Conservation (phyloP, 2,888 invertebrate species). For the Augochlorella aurata region DNA sequence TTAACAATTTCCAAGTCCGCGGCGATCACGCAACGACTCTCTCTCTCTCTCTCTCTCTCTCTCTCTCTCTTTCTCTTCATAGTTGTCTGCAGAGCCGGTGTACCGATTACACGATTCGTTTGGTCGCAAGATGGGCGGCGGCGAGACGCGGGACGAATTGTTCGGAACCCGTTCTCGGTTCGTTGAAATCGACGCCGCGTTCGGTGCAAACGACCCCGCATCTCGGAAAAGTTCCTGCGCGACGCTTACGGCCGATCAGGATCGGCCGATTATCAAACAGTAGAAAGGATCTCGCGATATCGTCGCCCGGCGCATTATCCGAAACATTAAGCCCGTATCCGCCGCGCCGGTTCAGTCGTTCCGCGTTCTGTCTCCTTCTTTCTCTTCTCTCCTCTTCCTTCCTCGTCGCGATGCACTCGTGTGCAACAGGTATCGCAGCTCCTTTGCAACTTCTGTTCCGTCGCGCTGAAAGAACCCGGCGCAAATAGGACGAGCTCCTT, state of each 20-base stretch:
- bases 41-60: not conserved
- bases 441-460: conserved; percentile 74
- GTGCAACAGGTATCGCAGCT: conserved; percentile 76
- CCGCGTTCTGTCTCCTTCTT: not conserved
- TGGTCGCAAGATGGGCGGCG: conserved; percentile 4
- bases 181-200: not conserved
- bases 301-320: conserved; percentile 59
- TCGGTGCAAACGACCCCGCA: conserved; percentile 11
- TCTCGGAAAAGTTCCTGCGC: conserved; percentile 19
- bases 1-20: conserved; percentile 5
- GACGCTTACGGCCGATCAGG: not conserved
- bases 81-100: not conserved
- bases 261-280: conserved; percentile 35
- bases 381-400: not conserved
- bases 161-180: conserved; percentile 2
- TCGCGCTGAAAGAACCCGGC: conserved; percentile 59
- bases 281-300: conserved; percentile 35
- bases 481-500: conserved; percentile 61
- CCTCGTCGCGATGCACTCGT: conserved; percentile 46
- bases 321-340: conserved; percentile 66
- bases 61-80: too few species aligned
- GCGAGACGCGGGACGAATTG: conserved; percentile 12
- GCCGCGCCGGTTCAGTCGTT: not conserved
- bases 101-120: conserved; percentile 26
- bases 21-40: conserved; percentile 8